Conservation (phyloP, 53 echinoderm and acorn worm genomes). For the Echinometra lucunter region DNA sequence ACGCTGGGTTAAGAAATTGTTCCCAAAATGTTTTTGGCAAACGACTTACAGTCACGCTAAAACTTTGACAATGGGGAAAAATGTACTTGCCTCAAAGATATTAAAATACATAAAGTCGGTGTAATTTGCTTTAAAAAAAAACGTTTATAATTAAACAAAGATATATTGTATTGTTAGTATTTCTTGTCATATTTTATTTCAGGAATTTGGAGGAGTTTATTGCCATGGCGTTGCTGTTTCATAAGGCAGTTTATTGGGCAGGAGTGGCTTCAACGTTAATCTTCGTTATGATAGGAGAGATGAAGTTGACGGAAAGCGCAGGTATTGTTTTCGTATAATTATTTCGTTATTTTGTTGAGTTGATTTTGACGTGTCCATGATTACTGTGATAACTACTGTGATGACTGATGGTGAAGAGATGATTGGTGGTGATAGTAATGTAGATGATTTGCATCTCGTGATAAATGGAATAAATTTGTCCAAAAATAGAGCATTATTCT, state of each 20-base stretch:
- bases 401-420: neutral
- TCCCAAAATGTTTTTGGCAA: too few relatives aligned
- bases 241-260: neutral
- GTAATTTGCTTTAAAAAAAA: too few relatives aligned
- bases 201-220: neutral
- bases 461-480: too few relatives aligned
- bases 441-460: too few relatives aligned
- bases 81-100: too few relatives aligned
- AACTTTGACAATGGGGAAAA: too few relatives aligned
- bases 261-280: neutral
- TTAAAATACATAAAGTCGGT: too few relatives aligned
- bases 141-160: neutral
- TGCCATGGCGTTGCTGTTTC: slow-evolving; percentile 6
- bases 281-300: neutral
- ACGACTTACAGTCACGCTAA: too few relatives aligned
- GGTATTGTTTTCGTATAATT: neutral
- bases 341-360: neutral
- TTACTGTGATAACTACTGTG: neutral
- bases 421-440: neutral
- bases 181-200: neutral
- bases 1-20: too few relatives aligned
- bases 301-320: neutral
- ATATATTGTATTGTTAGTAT: neutral
- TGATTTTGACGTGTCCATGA: neutral
- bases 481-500: too few relatives aligned